Evolutionary conservation across 2,888 invertebrate species (phyloP).

Genomic region (Drosophila limbata): DNA sequence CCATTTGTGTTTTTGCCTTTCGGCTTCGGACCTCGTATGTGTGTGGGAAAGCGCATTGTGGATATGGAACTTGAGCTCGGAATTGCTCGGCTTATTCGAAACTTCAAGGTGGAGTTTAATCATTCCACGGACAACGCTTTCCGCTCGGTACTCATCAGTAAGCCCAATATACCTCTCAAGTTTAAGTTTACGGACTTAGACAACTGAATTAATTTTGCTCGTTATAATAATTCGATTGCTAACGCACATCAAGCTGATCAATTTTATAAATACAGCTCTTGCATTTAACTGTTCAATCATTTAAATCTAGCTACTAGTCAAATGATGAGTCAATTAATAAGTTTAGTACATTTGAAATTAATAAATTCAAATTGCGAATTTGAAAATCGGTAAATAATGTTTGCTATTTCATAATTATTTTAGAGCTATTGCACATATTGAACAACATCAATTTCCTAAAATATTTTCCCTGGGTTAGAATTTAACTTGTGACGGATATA

Average conservation of each 20-base stretch:
- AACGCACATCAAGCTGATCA: no score
- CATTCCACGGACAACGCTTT: slow-evolving; percentile 79
- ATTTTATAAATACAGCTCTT: not conserved
- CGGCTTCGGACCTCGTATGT: slow-evolving; percentile 90
- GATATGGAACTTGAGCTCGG: slow-evolving; percentile 89
- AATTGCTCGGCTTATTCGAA: slow-evolving; percentile 84
- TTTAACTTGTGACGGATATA: no score
- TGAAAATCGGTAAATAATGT: no score
- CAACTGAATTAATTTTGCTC: slow-evolving; percentile 27
- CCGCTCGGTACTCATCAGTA: slow-evolving; percentile 76
- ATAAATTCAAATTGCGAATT: no score
- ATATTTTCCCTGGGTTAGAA: no score
- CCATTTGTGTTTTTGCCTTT: slow-evolving; percentile 87
- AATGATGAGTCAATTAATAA: no score
- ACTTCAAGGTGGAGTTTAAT: slow-evolving; percentile 80
- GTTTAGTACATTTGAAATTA: no score
- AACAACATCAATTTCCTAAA: no score
- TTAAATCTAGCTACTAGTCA: no score
- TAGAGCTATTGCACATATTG: no score
- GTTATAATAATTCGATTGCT: not conserved
- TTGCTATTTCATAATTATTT: no score
- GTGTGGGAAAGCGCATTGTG: slow-evolving; percentile 91
- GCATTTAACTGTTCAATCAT: not conserved
- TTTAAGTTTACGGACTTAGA: slow-evolving; percentile 82
- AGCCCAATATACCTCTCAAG: slow-evolving; percentile 83